A percentile compares a stretch with the other conserved stretches of the same genome.
Evolutionary conservation across 2,113 vertebrate genomes (phyloP).

Genomic region (Onychorhynchus coronatus): DNA sequence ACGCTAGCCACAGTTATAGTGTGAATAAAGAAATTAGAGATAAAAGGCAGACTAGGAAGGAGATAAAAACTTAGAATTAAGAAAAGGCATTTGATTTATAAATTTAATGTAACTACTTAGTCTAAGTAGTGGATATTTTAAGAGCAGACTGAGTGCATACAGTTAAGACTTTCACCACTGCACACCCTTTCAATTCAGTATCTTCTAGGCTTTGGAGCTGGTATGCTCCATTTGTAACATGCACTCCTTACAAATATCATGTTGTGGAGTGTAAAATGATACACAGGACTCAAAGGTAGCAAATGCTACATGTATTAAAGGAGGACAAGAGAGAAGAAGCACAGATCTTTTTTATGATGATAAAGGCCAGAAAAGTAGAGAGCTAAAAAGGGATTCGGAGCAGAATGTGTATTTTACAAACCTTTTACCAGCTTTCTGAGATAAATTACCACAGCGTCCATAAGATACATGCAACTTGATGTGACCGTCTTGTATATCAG

Average conservation of each 20-base stretch:
- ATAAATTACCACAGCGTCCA: background rate
- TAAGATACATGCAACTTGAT: conserved; percentile 67
- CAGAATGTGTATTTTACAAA: background rate
- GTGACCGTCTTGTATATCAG: background rate
- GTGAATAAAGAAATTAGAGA: background rate
- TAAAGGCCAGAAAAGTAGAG: background rate
- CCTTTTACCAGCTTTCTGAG: conserved; percentile 76
- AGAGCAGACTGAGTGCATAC: background rate
- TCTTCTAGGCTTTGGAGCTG: background rate
- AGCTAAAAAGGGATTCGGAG: background rate
- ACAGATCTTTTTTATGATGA: background rate
- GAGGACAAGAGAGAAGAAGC: background rate
- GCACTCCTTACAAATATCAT: background rate
- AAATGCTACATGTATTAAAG: background rate
- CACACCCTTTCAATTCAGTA: background rate
- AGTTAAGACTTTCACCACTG: background rate
- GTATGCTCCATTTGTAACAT: background rate
- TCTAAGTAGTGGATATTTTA: background rate
- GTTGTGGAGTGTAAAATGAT: background rate
- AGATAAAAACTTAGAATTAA: background rate
- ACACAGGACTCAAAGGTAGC: background rate
- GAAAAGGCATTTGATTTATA: background rate
- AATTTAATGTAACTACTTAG: background rate
- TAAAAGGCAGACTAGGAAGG: background rate
- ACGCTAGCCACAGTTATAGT: background rate